phyloP scores from a whole-genome alignment of 2,113 vertebrate genomes.

The Colius striatus region DNA sequence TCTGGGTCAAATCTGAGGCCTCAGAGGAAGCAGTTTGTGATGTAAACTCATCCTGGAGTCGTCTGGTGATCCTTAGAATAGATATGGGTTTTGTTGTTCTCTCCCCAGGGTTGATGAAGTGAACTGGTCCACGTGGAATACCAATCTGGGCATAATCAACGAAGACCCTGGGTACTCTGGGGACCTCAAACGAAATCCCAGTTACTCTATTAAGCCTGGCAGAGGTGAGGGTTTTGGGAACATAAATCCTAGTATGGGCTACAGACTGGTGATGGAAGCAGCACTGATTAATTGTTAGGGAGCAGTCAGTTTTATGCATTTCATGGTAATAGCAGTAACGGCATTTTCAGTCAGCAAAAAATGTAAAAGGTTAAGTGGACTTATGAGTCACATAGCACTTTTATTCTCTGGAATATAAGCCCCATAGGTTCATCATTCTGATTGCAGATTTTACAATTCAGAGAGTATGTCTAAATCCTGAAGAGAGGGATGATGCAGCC shows the following conservation, averaged over 20 bases:
- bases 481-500: not conserved
- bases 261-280: not conserved
- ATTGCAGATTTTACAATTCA: not conserved
- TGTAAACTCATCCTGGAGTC: not conserved
- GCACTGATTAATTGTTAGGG: not conserved
- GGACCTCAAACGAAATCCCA: constrained; percentile 74
- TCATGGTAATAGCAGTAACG: not conserved
- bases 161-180: constrained; percentile 90
- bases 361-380: not conserved
- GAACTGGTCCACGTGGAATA: constrained; percentile 98
- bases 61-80: not conserved
- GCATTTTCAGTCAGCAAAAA: not conserved
- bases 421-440: not conserved
- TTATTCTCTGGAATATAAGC: not conserved
- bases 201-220: constrained; percentile 71
- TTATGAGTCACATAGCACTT: not conserved
- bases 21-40: not conserved
- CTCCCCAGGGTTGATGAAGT: constrained; percentile 90
- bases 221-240: constrained; percentile 74
- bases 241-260: not conserved
- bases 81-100: not conserved
- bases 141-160: constrained; percentile 89
- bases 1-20: not conserved
- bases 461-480: not conserved
- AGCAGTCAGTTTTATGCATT: not conserved